Evolutionary conservation across 2,888 invertebrate genomes (phyloP).

Genomic region (Leptothorax acervorum): DNA sequence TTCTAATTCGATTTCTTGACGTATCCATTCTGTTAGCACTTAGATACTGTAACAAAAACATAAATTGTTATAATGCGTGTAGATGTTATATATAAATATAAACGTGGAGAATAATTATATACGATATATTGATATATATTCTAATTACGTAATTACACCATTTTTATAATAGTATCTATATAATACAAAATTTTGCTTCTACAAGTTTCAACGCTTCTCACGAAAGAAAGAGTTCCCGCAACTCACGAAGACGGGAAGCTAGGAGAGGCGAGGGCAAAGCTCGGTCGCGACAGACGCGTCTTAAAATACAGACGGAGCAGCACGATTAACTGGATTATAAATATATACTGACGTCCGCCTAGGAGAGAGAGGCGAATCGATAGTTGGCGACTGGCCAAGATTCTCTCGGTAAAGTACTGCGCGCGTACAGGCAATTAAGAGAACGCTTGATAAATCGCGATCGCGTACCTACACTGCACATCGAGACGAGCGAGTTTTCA

Average conservation of each 20-base stretch:
- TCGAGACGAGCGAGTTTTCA: constrained; percentile 20
- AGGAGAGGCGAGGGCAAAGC: not conserved
- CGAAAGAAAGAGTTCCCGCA: not conserved
- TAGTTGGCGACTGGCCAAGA: constrained; percentile 66
- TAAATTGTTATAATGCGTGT: not conserved
- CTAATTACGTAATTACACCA: not conserved
- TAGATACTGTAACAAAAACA: constrained; percentile 77
- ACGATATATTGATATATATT: not conserved
- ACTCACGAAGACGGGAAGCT: not conserved
- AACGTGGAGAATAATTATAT: not conserved
- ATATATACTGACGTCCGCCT: constrained; percentile 44
- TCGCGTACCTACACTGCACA: constrained; percentile 27
- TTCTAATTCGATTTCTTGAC: constrained; percentile 77
- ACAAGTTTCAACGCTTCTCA: not conserved
- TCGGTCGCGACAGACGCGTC: constrained; percentile 28
- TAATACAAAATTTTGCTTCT: not conserved
- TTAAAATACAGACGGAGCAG: constrained; percentile 49
- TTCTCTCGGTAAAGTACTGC: constrained; percentile 35
- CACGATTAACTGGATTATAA: constrained; percentile 55
- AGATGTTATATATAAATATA: not conserved
- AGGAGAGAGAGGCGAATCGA: constrained; percentile 48
- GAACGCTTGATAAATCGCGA: constrained; percentile 68
- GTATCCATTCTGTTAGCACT: constrained; percentile 81
- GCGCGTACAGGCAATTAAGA: constrained; percentile 61
- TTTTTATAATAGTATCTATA: not conserved